Base-by-base conservation (phyloP, 2,113 vertebrate genomes). In the Guaruba guarouba region DNA sequence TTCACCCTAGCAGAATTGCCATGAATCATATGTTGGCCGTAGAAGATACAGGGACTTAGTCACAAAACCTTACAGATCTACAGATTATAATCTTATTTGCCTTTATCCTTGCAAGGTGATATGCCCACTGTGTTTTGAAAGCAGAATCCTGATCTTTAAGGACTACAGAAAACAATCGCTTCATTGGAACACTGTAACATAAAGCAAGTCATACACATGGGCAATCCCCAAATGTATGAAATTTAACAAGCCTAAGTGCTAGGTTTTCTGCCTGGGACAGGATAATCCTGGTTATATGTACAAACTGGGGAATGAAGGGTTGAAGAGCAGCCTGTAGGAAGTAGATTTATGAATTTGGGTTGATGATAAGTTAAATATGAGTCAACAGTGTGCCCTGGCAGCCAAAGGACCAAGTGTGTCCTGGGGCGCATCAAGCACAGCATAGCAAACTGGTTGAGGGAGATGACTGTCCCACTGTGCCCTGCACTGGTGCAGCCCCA, bases 371-470 rank as follows among this genome's bases (percentile, higher is more conserved):
- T 23, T 64, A 29, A 55, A 23, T 15, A 4, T 9, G 17, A 76
- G 15, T 7, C 13, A 2, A 4, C 10, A 59, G 41, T 3, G 12
- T 75, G 24, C 4, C 13, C 41, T 70, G 61, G 13, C 9, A 75
- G 9, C 9, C 52, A 27, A 51, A 52, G 46, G 5, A 12, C 3
- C 27, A 75, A 1, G 1, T 0, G 0, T 24, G 15, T 11, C 24
- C 37, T 54, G n/a, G 18, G 4, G 7, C 2, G 5, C n/a, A 59
- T 15, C 37, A 79, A 70, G 8, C 23, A 49, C 24, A 59, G 41
- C 11, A 44, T 6, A 1, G 0, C 8, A 33, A 27, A 20, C 14
- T 0, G 0, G 5, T 23, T 2, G 2, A 82, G 48, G 43, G 8
- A 55, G 14, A 3, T 15, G 17, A 57, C 22, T 25, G 14, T 28